These are phyloP conservation scores for Ophion ellenae DNA, from an alignment of 2,888 invertebrate species.

Conservation along the genomic window DNA sequence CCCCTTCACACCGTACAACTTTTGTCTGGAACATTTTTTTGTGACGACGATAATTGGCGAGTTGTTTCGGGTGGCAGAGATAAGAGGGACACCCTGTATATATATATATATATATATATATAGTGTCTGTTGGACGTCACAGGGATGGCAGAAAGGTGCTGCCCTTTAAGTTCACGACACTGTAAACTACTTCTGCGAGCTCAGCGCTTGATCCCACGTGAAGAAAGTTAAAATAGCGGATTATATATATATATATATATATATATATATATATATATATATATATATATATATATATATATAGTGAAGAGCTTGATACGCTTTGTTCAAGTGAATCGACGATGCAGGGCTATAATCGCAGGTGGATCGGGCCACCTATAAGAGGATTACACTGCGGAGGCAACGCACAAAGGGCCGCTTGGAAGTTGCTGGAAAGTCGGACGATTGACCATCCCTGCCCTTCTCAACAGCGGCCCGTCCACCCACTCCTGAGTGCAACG, in stretches of 20 bases:
- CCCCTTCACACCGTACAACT: too few species aligned
- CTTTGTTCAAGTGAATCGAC: slow-evolving; percentile 55
- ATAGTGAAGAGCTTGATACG: slow-evolving; percentile 25
- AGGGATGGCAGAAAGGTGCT: too few species aligned
- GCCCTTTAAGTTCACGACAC: slow-evolving; percentile 40
- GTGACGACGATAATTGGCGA: too few species aligned
- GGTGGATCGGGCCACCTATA: slow-evolving; percentile 62
- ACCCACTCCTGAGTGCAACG: not conserved
- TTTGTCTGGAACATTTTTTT: too few species aligned
- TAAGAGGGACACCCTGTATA: too few species aligned
- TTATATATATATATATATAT: slow-evolving; percentile 1
- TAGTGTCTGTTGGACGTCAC: too few species aligned
- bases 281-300: slow-evolving; percentile 20
- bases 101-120: slow-evolving; percentile 1
- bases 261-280: not conserved
- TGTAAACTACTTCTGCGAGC: slow-evolving; percentile 25
- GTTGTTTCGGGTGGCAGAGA: too few species aligned
- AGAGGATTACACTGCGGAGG: slow-evolving; percentile 62
- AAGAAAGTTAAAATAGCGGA: slow-evolving; percentile 30
- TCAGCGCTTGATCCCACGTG: slow-evolving; percentile 22
- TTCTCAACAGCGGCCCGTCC: not conserved
- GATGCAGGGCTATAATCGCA: slow-evolving; percentile 59
- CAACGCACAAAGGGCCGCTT: slow-evolving; percentile 51
- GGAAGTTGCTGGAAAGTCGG: slow-evolving; percentile 51
- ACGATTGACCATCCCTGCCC: slow-evolving; percentile 2